Evolutionary conservation across 2,113 vertebrate genomes (phyloP), one percentile per base, ranked within the genome.

Genomic region (Rhynchomys soricoides): DNA sequence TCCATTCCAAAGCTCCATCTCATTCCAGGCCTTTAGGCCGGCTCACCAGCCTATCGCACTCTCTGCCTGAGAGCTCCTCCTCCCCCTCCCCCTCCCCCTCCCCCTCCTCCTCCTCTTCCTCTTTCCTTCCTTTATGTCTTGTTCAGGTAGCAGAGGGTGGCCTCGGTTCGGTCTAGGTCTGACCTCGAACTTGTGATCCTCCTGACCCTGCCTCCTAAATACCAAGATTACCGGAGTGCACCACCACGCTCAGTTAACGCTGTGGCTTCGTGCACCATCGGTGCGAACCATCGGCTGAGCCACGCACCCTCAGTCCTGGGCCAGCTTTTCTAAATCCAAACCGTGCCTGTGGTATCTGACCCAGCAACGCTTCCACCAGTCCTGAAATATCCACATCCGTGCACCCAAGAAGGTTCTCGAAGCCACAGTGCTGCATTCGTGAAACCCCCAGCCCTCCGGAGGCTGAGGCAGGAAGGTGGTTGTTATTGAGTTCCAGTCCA

Each of bases 201-300:
- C 66, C 26, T 57, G n/a, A 37, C 66, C 73, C 70, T 0, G 24
- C 68, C 40, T 43, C 52, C 45, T 24, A 48, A n/a, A 34, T n/a
- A 13, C 31, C 7, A 37, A 48, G 64, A 50, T 52, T 50, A 15
- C 43, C 24, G 11, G 16, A 13, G 45, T 13, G 62, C 17, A 37
- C 21, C 52, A 24, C 11, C 9, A 5, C 0, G 45, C 16, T 68
- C 2, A 8, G 45, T 1, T 37, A 22, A 50, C 8, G 11, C 62
- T 48, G 24, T 43, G 64, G 6, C 45, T 50, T 70, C 31, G 0
- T 37, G 83, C 17, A 15, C 11, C 2, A 43, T 24, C 7, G 43
- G 43, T 24, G 31, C 68, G 31, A 19, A 6, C 17, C 62, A 48
- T 10, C 19, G 22, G 11, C 83, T 7, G 37, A 55, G 24, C 50